A percentile compares a stretch with the other conserved stretches of the same genome.
phyloP scores from a whole-genome alignment of 1,140 invertebrate genomes.

The Cotesia typhae region DNA sequence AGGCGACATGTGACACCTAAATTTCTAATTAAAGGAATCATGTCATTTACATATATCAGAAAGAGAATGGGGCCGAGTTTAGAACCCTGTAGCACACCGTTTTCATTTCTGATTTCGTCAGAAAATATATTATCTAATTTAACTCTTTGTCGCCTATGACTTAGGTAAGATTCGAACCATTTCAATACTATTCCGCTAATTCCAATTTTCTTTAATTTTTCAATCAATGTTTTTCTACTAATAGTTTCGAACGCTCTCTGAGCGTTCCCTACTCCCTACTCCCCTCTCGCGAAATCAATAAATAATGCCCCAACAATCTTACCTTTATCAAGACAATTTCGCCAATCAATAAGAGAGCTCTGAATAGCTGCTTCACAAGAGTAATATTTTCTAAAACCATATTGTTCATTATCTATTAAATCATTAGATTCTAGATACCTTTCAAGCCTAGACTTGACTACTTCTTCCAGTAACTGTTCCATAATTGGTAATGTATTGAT shows the following conservation, averaged over 20 bases:
- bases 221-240: slow-evolving; percentile 22
- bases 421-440: no score
- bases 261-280: no score
- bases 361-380: slow-evolving; percentile 32
- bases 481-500: no score
- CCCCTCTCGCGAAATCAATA: slow-evolving; percentile 31
- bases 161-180: slow-evolving; percentile 32
- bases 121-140: no score
- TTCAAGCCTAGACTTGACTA: no score
- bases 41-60: slow-evolving; percentile 29
- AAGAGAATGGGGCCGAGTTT: slow-evolving; percentile 24
- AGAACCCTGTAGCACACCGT: slow-evolving; percentile 32
- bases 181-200: slow-evolving; percentile 24
- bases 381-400: no score
- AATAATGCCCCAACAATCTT: slow-evolving; percentile 16
- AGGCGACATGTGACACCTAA: slow-evolving; percentile 9
- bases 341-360: slow-evolving; percentile 21
- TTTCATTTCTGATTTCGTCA: neutral
- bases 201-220: slow-evolving; percentile 29
- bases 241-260: slow-evolving; percentile 42
- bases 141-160: neutral
- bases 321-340: slow-evolving; percentile 5
- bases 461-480: no score
- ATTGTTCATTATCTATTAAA: no score
- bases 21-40: neutral